Base-by-base conservation (phyloP, 1,140 invertebrate genomes). In the Onthophagus taurus region DNA sequence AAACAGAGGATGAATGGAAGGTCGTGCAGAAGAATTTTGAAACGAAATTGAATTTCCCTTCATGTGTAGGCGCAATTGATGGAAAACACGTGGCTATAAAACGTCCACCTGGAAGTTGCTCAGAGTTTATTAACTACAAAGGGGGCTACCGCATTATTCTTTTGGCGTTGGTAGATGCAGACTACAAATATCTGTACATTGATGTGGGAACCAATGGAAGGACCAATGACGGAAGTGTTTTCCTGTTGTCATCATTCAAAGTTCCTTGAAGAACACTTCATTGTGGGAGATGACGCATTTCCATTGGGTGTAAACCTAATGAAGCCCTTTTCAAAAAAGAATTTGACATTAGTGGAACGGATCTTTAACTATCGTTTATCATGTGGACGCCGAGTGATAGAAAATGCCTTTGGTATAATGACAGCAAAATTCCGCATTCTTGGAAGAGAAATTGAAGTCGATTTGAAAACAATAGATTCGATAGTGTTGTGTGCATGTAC, bases 341-440 rank as follows among this genome's bases (percentile, higher is more conserved):
- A 31, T 24, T 39, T 29, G 21, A 9, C 5, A 18, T 12, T 16
- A 8, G 29, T 29, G 16, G 17, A 42, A 12, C 11, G 37, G 14
- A 54, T 70, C 30, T 74, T 64, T 51, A 72, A 75, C 45, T 74
- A 72, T 44, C 49, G 59, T 26, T 47, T 66, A 31, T 59, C 50
- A 24, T 47, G 63, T 46, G 63, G 61, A 24, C 51, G 60, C 41
- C 33, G 56, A 48, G 50, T 51, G 19, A 52, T 64, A 31, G 61
- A 68, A 58, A 65, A 64, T 55, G 55, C 59, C 6, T 70, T 70
- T 51, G 65, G 65, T 31, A 60, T 68, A 33, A 45, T 67, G 47
- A 54, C 49, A 9, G 26, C 45, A 39, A 47, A 49, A 45, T 65
- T 53, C 49, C 37, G 55, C 43, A 55, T 63, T 36, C 59, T 62